phyloP scores from a whole-genome alignment of 2,888 invertebrate species.

The Homarus gammarus region DNA sequence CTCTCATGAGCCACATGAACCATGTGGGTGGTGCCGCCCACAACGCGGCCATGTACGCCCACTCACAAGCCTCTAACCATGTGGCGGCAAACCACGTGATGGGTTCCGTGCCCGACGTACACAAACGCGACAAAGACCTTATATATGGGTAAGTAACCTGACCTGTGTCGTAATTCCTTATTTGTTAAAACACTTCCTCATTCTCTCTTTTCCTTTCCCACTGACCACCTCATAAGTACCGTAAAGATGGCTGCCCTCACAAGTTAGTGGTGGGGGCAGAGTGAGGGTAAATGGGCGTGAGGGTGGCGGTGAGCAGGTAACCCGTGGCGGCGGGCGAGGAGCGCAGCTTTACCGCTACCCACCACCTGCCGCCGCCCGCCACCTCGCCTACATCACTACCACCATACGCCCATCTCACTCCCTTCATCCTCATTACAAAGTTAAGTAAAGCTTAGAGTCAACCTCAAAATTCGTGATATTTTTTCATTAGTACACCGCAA shows the following conservation, averaged over 20 bases:
- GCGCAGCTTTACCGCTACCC: constrained; percentile 49
- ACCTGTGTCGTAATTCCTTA: background rate
- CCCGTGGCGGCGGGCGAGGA: constrained; percentile 29
- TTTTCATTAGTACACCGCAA: no score
- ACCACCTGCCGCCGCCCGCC: constrained; percentile 46
- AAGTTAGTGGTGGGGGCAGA: background rate
- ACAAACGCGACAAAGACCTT: constrained; percentile 98
- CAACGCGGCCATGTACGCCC: constrained; percentile 73
- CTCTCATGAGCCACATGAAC: constrained; percentile 76
- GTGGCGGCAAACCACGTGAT: constrained; percentile 74
- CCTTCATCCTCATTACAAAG: background rate
- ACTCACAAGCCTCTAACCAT: constrained; percentile 75
- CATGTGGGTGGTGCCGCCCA: constrained; percentile 73
- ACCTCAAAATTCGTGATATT: no score
- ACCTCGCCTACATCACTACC: constrained; percentile 15
- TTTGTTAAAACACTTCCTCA: background rate
- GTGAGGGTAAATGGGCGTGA: constrained; percentile 26
- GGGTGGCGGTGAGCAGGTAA: constrained; percentile 59
- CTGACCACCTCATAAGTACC: background rate
- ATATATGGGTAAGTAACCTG: constrained; percentile 94
- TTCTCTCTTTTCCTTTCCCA: background rate
- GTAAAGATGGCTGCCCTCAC: no score
- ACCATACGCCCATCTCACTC: constrained; percentile 11
- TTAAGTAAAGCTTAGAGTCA: no score
- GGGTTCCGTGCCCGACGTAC: constrained; percentile 87